Evolutionary conservation across 2,113 vertebrate species (phyloP).

Genomic region (Gymnorhina tibicen): DNA sequence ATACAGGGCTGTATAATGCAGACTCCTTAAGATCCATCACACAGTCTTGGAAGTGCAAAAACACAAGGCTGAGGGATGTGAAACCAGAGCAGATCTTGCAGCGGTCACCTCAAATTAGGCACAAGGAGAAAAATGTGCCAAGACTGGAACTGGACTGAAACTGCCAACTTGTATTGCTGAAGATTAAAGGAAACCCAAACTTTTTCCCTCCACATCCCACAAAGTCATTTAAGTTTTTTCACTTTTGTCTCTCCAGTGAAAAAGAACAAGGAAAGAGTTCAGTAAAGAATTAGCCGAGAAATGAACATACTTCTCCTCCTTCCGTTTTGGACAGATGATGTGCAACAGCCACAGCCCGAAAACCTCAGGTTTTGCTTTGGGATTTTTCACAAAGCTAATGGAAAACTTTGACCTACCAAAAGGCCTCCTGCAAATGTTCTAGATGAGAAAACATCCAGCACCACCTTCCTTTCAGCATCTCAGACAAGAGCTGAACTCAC

Average conservation of each 20-base stretch:
- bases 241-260: background rate
- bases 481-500: background rate
- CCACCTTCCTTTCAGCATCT: background rate
- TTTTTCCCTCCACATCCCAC: background rate
- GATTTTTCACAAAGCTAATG: background rate
- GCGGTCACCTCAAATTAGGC: slow-evolving; percentile 46
- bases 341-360: background rate
- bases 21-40: slow-evolving; percentile 32
- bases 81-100: slow-evolving; percentile 38
- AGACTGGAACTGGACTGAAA: background rate
- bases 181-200: slow-evolving; percentile 20
- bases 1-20: slow-evolving; percentile 50
- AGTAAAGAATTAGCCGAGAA: background rate
- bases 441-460: background rate
- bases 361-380: background rate
- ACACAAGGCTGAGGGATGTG: slow-evolving; percentile 33
- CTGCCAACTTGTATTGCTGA: background rate
- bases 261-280: background rate
- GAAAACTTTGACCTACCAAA: background rate
- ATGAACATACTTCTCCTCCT: background rate
- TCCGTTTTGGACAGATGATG: fast-evolving
- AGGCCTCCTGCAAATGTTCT: background rate
- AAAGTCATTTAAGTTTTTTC: background rate
- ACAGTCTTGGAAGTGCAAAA: slow-evolving; percentile 22
- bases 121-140: slow-evolving; percentile 11